Base-by-base conservation (phyloP, 2,797 vertebrate species). In the Tauraco hartlaubi region DNA sequence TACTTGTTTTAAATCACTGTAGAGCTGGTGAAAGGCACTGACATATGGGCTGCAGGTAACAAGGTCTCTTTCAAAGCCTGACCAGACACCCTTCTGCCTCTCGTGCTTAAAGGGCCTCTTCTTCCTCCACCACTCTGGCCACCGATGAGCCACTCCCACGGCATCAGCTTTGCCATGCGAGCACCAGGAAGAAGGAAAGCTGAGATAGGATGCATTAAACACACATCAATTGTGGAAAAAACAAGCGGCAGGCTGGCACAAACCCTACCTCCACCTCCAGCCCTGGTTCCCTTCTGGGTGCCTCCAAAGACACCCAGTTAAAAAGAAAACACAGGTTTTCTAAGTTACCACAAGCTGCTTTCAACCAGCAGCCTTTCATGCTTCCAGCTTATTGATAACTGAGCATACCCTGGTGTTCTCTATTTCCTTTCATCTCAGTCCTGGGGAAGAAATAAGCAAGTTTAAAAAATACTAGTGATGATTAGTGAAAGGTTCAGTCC, bases 51-150 rank as follows among this genome's bases (percentile, higher is more conserved):
- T 85, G 73, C 59, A 85, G 94, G 88, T 92, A 95, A 95, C 88
- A 92, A 92, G 84, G 88, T 72, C 93, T 49, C 94, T 94, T 96
- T 94, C n/a, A 95, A 71, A 94, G 68, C 56, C 88, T 49, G 31
- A 93, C 83, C 83, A 93, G 90, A 77, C 83, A 54, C 15, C 48
- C 68, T 92, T 54, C 90, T 82, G 46, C 63, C 52, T 82, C 63
- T 88, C 68, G 11, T 7, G 52, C 74, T 96, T 90, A 79, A 93
- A 76, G 31, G 6, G 43, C n/a, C 35, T 74, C 67, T 91, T 88
- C 93, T 94, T 92, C 67, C 18, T n/a, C 37, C 13, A 0, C 37
- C 0, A 0, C 71, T 61, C 44, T 21, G 28, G 81, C 83, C 29
- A 14, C 23, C 2, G 3, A 6, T 63, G 85, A 96, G 88, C 73